Evolutionary conservation across 2,797 vertebrate species (phyloP), one percentile per base, ranked within the genome.

Genomic region (Graptemys geographica): DNA sequence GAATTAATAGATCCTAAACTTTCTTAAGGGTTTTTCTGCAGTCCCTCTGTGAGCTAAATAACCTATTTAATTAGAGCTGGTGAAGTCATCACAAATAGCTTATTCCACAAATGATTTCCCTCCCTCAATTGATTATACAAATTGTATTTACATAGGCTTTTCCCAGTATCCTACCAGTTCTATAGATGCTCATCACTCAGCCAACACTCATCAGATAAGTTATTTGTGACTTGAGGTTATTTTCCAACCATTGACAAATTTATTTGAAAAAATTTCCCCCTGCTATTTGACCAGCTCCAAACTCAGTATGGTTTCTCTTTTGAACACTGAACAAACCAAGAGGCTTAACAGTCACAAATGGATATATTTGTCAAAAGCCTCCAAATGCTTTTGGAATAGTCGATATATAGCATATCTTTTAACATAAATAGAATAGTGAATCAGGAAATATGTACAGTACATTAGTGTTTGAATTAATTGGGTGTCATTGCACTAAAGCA

Each of bases 1-100:
- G 59, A 95, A 69, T 89, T 27, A 51, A 44, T 79, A 83, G 31
- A 94, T 5, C 31, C 52, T 51, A 90, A 89, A 80, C 16, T 55
- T 31, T 49, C 76, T 51, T 83, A 65, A 86, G 47, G 4, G 10
- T 72, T 91, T 90, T 94, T 23, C 56, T 81, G 47, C 83, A 93
- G 16, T 93, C 88, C 86, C 18, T 5, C 8, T 47, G 23, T 18
- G n/a, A 21, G 47, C 19, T 72, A 88, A 86, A 84, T 56, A 81
- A 51, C 82, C 83, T 28, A 57, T 62, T 79, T 74, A 92, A 53
- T 81, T 80, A 80, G 52, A 56, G 52, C 80, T 81, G 49, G 37
- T 10, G 9, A 62, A 65, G 81, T 10, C 13, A 28, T 87, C 72
- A 95, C 62, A 87, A 95, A 78, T 57, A 86, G 57, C 52, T 86